Conservation (phyloP, 1,140 invertebrate species). For the Drosophila lacertosa region DNA sequence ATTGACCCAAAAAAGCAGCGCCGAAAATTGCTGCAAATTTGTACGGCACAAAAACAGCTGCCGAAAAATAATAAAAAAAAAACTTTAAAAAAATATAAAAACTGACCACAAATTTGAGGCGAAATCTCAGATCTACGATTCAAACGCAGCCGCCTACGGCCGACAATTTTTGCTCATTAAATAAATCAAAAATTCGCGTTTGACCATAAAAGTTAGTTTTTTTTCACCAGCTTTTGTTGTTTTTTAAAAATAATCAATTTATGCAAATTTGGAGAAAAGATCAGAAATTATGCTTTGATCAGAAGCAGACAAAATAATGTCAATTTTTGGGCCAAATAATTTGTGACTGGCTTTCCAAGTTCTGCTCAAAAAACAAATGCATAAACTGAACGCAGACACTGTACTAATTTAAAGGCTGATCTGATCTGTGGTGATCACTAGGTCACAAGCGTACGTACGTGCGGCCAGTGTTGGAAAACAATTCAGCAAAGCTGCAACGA, state of each 20-base stretch:
- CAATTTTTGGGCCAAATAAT: constrained; percentile 50
- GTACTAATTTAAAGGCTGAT: neutral
- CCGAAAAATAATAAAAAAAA: constrained; percentile 5
- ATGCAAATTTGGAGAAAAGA: constrained; percentile 74
- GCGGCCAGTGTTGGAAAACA: constrained; percentile 18
- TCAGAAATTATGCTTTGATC: constrained; percentile 30
- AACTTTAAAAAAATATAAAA: constrained; percentile 10
- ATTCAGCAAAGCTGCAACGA: constrained; percentile 12
- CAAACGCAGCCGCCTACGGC: constrained; percentile 31
- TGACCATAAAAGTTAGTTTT: constrained; percentile 62
- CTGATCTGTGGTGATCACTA: neutral
- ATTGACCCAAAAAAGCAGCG: constrained; percentile 69
- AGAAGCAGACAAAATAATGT: constrained; percentile 31
- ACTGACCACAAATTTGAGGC: constrained; percentile 33
- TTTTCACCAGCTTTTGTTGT: constrained; percentile 6
- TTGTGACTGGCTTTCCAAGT: neutral
- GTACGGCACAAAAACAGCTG: constrained; percentile 33
- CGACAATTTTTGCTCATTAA: constrained; percentile 74
- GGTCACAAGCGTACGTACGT: neutral
- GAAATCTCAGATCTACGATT: constrained; percentile 38
- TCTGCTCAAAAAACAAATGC: neutral
- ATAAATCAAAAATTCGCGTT: constrained; percentile 73
- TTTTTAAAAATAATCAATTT: constrained; percentile 59
- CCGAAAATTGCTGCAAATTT: constrained; percentile 69
- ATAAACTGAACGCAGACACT: neutral